These are phyloP conservation scores for Vespertilio murinus DNA, from an alignment of 2,797 vertebrate species.

Conservation along the genomic window DNA sequence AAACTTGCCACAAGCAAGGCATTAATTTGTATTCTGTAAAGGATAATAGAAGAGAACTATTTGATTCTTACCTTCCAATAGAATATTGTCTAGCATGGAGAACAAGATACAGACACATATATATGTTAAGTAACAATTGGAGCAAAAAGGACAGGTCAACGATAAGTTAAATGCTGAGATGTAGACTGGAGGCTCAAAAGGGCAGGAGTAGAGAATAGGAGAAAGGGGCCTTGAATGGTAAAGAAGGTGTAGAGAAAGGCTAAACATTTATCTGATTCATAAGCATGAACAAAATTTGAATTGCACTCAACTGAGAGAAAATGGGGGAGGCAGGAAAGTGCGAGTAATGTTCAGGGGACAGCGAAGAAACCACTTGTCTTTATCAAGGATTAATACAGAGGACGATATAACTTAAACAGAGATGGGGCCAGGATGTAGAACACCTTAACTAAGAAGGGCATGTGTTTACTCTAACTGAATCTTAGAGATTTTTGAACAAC, in stretches of 20 bases:
- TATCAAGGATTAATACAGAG: not conserved
- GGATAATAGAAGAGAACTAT: not conserved
- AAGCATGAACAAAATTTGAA: not conserved
- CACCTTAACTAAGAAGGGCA: not conserved
- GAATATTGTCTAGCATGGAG: not conserved
- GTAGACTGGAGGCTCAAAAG: not conserved
- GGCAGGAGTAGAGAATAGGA: not conserved
- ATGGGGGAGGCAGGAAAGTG: not conserved
- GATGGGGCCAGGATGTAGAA: not conserved
- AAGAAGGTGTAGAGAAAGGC: not conserved
- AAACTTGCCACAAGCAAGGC: slow-evolving; percentile 20
- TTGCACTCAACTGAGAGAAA: not conserved
- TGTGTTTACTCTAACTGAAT: not conserved
- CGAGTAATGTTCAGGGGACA: not conserved
- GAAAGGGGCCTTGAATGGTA: not conserved
- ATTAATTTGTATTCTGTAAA: slow-evolving; percentile 31
- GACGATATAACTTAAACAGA: not conserved
- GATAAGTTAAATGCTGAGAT: not conserved
- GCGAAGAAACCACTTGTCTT: not conserved
- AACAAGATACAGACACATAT: not conserved
- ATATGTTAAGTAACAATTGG: not conserved
- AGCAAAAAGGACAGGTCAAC: not conserved
- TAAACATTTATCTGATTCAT: not conserved
- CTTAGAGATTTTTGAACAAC: not conserved
- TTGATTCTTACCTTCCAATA: not conserved